A percentile compares a stretch with the other conserved stretches of the same genome.
These are phyloP conservation scores for Neogale vison DNA, from an alignment of 2,113 vertebrate species.

Conservation along the genomic window DNA sequence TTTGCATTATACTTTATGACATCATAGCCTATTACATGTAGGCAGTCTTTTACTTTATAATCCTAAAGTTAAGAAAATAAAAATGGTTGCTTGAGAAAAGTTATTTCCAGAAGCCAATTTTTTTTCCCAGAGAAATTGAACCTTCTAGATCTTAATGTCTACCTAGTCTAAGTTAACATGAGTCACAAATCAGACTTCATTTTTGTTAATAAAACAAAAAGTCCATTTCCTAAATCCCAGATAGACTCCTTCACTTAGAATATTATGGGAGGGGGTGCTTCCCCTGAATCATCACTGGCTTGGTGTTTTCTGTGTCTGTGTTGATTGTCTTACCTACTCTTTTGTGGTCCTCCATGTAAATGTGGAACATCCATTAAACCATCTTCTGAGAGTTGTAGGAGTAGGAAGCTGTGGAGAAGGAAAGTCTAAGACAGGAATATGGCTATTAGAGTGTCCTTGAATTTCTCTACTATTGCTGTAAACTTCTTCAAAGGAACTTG, in stretches of 20 bases:
- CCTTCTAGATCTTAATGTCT: neutral
- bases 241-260: neutral
- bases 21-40: neutral
- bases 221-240: neutral
- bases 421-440: neutral
- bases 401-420: neutral
- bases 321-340: neutral
- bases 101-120: neutral
- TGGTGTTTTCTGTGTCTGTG: neutral
- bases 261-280: neutral
- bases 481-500: neutral
- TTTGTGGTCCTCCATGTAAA: neutral
- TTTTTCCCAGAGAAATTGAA: neutral
- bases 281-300: neutral
- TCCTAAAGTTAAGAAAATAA: neutral
- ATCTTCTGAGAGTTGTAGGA: neutral
- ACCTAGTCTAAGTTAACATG: neutral
- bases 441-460: neutral
- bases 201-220: neutral
- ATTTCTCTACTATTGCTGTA: neutral
- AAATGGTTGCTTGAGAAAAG: neutral
- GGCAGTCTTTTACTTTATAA: neutral
- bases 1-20: neutral
- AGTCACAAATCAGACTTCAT: neutral
- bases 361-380: neutral